Evolutionary conservation across 2,888 invertebrate genomes (phyloP).

Genomic region (Polymixis flavicincta): DNA sequence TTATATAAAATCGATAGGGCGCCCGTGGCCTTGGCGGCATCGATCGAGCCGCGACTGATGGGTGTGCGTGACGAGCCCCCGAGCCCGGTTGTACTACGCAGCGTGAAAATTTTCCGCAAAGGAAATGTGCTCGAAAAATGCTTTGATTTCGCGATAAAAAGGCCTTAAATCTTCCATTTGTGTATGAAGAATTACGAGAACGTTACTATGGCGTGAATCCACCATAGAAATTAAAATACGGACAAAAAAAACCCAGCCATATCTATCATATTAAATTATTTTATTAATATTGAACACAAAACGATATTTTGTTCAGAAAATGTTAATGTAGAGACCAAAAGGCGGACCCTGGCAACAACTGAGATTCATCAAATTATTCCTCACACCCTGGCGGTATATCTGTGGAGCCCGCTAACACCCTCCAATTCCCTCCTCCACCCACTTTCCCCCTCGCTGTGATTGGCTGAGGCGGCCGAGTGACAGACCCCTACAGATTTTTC

Average conservation of each 20-base stretch:
- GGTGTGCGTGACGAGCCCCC: conserved; percentile 86
- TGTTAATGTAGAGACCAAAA: conserved; percentile 5
- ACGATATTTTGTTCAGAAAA: neutral
- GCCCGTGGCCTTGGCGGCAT: conserved; percentile 89
- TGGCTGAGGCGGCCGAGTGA: conserved; percentile 34
- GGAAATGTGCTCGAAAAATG: conserved; percentile 18
- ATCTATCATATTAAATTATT: neutral
- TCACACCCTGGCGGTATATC: conserved; percentile 43
- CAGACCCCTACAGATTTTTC: conserved; percentile 26
- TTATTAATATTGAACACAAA: neutral
- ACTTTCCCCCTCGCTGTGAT: conserved; percentile 50
- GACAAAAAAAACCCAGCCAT: neutral
- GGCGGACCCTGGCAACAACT: conserved; percentile 38
- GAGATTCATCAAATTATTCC: conserved; percentile 52
- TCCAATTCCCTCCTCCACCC: conserved; percentile 36
- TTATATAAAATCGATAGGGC: conserved; percentile 88
- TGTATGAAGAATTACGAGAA: neutral
- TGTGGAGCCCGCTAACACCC: conserved; percentile 32
- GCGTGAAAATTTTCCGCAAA: conserved; percentile 38
- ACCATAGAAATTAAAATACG: neutral
- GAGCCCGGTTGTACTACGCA: conserved; percentile 70
- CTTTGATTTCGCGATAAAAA: conserved; percentile 21
- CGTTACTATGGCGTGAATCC: neutral
- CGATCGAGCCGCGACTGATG: conserved; percentile 78
- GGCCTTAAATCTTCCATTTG: neutral